These are phyloP conservation scores for Drosophila nigritarsus DNA, from an alignment of 2,888 invertebrate species.

Conservation along the genomic window DNA sequence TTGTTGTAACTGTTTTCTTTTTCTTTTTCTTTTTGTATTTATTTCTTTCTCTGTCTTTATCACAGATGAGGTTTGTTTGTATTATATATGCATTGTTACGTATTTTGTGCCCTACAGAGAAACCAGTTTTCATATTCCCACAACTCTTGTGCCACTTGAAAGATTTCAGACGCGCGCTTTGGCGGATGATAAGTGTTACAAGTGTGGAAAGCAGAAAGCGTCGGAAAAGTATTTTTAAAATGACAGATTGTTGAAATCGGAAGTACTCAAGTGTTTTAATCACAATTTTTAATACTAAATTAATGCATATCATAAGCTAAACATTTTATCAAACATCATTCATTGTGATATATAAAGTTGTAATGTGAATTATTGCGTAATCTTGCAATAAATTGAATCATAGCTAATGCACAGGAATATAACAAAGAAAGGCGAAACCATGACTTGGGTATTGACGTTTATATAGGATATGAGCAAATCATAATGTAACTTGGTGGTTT, in stretches of 20 bases:
- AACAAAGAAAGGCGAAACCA: slow-evolving; percentile 14
- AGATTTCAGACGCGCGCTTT: slow-evolving; percentile 39
- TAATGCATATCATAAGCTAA: not conserved
- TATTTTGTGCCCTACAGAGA: slow-evolving; percentile 71
- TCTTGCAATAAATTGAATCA: slow-evolving; percentile 9
- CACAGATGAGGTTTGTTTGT: slow-evolving; percentile 19
- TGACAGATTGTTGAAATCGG: slow-evolving; percentile 30
- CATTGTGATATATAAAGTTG: not conserved
- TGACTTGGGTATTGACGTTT: slow-evolving; percentile 1
- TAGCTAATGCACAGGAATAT: not conserved
- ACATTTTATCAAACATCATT: slow-evolving; percentile 13
- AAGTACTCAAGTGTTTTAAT: slow-evolving; percentile 16
- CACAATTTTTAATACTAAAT: slow-evolving; percentile 4
- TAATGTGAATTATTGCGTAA: not conserved
- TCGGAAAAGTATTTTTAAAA: slow-evolving; percentile 3
- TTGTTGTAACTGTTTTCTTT: slow-evolving; percentile 32
- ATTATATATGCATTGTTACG: slow-evolving; percentile 62
- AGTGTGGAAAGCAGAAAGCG: not conserved
- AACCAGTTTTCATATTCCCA: slow-evolving; percentile 68
- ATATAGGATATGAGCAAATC: slow-evolving; percentile 1
- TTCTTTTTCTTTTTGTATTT: slow-evolving; percentile 24
- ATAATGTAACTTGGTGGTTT: not conserved
- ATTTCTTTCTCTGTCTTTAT: slow-evolving; percentile 41
- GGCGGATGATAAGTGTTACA: slow-evolving; percentile 39
- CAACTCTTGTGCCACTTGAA: slow-evolving; percentile 60